Conservation (phyloP, 1,140 invertebrate species). For the Paraescarpia echinospica region DNA sequence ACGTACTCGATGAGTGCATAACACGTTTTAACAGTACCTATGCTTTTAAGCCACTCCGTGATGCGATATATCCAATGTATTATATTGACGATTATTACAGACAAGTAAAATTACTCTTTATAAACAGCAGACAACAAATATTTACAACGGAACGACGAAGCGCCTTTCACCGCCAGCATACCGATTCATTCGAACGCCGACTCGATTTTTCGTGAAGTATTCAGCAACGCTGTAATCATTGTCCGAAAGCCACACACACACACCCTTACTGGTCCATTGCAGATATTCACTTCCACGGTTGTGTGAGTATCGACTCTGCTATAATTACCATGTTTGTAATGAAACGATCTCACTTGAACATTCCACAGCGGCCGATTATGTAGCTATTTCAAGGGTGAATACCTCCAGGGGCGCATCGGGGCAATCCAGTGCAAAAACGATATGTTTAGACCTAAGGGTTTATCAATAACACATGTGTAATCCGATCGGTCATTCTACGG, state of each 20-base stretch:
- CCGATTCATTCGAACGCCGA: not conserved
- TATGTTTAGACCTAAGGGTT: not conserved
- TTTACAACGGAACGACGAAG: not conserved
- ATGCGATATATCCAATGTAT: too few species aligned
- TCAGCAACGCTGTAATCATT: not conserved
- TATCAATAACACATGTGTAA: not conserved
- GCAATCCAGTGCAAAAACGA: not conserved
- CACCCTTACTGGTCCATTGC: too few species aligned
- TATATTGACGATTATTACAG: too few species aligned
- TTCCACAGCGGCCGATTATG: not conserved
- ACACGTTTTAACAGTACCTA: too few species aligned
- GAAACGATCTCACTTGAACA: not conserved
- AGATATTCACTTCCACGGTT: not conserved
- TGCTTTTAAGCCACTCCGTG: too few species aligned
- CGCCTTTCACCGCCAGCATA: not conserved
- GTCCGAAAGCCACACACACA: too few species aligned
- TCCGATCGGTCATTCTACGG: not conserved
- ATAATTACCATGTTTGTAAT: not conserved
- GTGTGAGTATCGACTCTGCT: not conserved
- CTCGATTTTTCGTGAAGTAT: not conserved
- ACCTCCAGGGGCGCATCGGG: not conserved
- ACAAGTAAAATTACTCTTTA: too few species aligned
- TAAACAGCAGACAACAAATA: not conserved
- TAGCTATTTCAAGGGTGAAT: constrained; percentile 1
- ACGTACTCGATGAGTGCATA: too few species aligned